Conservation (phyloP, 1,140 invertebrate species). For the Philotrypesis tridentata region DNA sequence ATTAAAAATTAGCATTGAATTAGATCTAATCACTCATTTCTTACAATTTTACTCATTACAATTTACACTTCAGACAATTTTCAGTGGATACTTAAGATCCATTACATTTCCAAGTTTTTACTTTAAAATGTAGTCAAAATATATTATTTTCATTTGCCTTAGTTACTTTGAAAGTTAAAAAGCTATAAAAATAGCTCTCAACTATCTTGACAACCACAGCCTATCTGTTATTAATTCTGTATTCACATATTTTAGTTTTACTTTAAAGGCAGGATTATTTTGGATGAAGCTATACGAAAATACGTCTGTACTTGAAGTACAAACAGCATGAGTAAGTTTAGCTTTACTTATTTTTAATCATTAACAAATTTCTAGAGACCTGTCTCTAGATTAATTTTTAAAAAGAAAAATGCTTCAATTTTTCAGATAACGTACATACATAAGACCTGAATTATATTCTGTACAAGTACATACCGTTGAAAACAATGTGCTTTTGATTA, state of each 20-base stretch:
- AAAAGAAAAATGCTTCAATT: neutral
- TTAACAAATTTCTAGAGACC: neutral
- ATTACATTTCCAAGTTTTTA: slow-evolving; percentile 38
- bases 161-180: slow-evolving; percentile 67
- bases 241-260: slow-evolving; percentile 63
- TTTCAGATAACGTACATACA: neutral
- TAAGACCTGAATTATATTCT: neutral
- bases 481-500: too few relatives aligned
- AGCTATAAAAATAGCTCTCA: slow-evolving; percentile 74
- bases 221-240: slow-evolving; percentile 66
- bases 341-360: slow-evolving; percentile 8
- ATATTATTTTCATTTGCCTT: slow-evolving; percentile 68
- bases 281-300: slow-evolving; percentile 61
- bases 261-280: slow-evolving; percentile 71
- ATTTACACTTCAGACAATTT: slow-evolving; percentile 47
- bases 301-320: slow-evolving; percentile 30
- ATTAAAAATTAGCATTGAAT: neutral
- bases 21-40: slow-evolving; percentile 26
- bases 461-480: too few relatives aligned
- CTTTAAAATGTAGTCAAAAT: slow-evolving; percentile 72
- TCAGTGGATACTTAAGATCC: slow-evolving; percentile 12
- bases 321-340: slow-evolving; percentile 27
- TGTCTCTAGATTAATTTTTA: neutral
- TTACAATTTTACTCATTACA: slow-evolving; percentile 52
- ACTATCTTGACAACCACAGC: slow-evolving; percentile 70